These are phyloP conservation scores for Metellina segmentata DNA, from an alignment of 2,888 invertebrate genomes.

Conservation along the genomic window DNA sequence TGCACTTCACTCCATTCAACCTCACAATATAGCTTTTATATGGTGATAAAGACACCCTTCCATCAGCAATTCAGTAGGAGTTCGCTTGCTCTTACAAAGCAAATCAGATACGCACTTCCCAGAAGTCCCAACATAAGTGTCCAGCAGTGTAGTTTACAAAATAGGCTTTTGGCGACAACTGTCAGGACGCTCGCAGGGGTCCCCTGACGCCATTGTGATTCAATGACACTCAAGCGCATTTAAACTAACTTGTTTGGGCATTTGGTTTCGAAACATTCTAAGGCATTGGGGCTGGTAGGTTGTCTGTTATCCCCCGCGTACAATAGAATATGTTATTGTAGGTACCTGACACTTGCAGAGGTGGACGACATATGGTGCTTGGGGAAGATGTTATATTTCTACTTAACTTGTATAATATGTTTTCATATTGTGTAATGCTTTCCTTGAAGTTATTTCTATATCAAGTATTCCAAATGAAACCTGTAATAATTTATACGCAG, in stretches of 20 bases:
- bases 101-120: slow-evolving; percentile 36
- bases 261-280: slow-evolving; percentile 43
- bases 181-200: slow-evolving; percentile 24
- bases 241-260: slow-evolving; percentile 70
- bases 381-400: slow-evolving; percentile 4
- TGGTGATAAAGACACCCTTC: neutral
- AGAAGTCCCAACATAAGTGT: slow-evolving; percentile 32
- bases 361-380: slow-evolving; percentile 50
- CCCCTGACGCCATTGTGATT: slow-evolving; percentile 41
- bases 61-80: neutral
- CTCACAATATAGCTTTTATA: neutral
- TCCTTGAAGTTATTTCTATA: neutral
- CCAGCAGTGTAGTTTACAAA: slow-evolving; percentile 66
- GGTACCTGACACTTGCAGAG: slow-evolving; percentile 49
- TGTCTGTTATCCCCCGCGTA: slow-evolving; percentile 51
- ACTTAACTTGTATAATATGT: neutral
- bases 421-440: neutral
- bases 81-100: slow-evolving; percentile 12
- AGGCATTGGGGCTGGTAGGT: slow-evolving; percentile 16
- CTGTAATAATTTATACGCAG: no score
- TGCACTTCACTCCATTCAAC: neutral
- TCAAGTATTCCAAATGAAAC: no score
- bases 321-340: slow-evolving; percentile 53
- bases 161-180: slow-evolving; percentile 63
- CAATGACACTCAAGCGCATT: slow-evolving; percentile 49